Evolutionary conservation across 2,888 invertebrate genomes (phyloP).

Genomic region (Melinaea marsaeus): DNA sequence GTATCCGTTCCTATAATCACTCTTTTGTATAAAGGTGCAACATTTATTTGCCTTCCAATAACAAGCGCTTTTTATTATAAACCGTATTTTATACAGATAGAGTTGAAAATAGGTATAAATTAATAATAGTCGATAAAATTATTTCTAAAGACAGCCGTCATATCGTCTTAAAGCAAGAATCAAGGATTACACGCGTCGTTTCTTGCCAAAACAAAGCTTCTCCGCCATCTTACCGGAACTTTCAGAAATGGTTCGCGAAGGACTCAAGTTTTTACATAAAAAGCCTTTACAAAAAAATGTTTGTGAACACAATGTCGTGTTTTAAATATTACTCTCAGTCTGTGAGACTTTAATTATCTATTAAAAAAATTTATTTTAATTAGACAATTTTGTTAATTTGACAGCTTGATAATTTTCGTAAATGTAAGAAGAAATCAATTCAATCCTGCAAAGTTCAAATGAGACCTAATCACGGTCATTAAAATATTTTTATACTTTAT

Average conservation of each 20-base stretch:
- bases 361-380: no score
- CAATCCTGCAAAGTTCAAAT: no score
- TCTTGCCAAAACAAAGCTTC: slow-evolving; percentile 49
- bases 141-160: slow-evolving; percentile 34
- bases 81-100: slow-evolving; percentile 8
- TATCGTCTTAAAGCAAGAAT: slow-evolving; percentile 50
- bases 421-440: no score
- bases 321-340: neutral
- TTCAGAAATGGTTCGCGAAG: neutral
- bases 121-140: slow-evolving; percentile 26
- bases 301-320: neutral
- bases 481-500: no score
- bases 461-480: no score
- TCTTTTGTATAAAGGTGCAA: slow-evolving; percentile 43
- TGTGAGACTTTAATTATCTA: no score
- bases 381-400: no score
- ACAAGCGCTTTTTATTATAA: neutral
- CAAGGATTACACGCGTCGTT: slow-evolving; percentile 48
- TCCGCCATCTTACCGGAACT: slow-evolving; percentile 37
- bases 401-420: no score
- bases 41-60: slow-evolving; percentile 16
- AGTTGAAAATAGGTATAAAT: slow-evolving; percentile 7
- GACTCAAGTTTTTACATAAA: slow-evolving; percentile 18
- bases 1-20: slow-evolving; percentile 51
- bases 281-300: slow-evolving; percentile 6